Conservation (phyloP, 2,797 vertebrate genomes). For the Micrastur ruficollis region DNA sequence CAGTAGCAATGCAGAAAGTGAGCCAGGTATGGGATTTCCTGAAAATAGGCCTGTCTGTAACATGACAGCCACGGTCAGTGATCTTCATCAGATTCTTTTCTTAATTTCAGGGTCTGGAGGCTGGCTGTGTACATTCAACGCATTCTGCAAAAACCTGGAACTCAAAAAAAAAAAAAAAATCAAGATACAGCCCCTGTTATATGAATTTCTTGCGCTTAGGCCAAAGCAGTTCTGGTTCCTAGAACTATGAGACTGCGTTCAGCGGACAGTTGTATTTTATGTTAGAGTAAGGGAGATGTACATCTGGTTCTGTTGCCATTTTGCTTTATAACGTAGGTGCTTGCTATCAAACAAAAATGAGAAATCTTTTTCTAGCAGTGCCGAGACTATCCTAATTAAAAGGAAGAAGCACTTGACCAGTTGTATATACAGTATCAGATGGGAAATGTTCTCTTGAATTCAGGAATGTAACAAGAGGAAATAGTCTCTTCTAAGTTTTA, state of each 20-base stretch:
- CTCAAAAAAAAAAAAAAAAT: background rate
- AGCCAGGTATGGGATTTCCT: background rate
- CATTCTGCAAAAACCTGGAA: background rate
- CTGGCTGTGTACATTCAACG: background rate
- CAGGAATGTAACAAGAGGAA: background rate
- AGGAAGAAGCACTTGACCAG: background rate
- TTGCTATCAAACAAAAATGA: background rate
- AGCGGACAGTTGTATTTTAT: fast-evolving
- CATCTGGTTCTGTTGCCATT: background rate
- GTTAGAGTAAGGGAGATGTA: background rate
- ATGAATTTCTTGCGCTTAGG: background rate
- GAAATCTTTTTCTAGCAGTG: background rate
- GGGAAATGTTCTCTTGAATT: background rate
- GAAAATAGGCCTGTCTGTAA: background rate
- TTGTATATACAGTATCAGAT: background rate
- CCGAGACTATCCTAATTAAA: background rate
- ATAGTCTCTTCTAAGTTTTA: background rate
- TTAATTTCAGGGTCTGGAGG: background rate
- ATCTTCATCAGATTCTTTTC: background rate
- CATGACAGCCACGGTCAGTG: background rate
- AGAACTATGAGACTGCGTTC: background rate
- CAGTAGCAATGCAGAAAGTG: background rate
- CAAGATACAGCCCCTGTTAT: fast-evolving
- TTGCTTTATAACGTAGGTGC: background rate
- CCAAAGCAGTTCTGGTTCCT: background rate